A percentile compares a stretch with the other conserved stretches of the same genome.
Evolutionary conservation across 2,888 invertebrate species (phyloP).

Genomic region (Lasioglossum marginatum): DNA sequence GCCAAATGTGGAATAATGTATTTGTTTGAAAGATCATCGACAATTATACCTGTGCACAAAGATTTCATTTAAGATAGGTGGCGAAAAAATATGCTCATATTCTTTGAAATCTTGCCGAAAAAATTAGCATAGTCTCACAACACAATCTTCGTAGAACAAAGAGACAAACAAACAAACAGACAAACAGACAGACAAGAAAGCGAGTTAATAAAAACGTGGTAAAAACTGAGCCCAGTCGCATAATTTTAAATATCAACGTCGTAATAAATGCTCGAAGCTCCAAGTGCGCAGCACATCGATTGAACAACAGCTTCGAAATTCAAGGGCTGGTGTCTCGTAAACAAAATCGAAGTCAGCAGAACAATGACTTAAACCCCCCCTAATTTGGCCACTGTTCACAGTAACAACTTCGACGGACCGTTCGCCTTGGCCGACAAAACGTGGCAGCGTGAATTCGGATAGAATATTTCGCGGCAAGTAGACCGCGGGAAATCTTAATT

Average conservation of each 20-base stretch:
- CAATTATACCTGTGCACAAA: no score
- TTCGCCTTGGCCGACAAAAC: constrained; percentile 7
- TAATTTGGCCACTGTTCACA: not conserved
- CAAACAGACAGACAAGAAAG: no score
- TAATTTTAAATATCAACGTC: not conserved
- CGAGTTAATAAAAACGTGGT: no score
- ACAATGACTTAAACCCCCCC: not conserved
- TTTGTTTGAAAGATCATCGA: no score
- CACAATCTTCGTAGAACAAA: no score
- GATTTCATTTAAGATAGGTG: no score
- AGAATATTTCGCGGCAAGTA: constrained; percentile 64
- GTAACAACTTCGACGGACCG: not conserved
- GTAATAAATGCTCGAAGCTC: not conserved
- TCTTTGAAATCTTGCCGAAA: not conserved
- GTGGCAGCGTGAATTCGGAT: constrained; percentile 8
- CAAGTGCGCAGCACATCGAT: not conserved
- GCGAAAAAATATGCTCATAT: not conserved
- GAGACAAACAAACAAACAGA: no score
- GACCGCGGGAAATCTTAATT: constrained; percentile 71
- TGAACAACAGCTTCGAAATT: not conserved
- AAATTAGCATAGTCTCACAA: not conserved
- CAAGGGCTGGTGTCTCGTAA: no score
- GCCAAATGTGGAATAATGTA: no score
- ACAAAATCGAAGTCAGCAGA: not conserved
- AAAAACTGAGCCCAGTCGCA: not conserved